Base-by-base conservation (phyloP, 2,888 invertebrate species). In the Melieria omissa region DNA sequence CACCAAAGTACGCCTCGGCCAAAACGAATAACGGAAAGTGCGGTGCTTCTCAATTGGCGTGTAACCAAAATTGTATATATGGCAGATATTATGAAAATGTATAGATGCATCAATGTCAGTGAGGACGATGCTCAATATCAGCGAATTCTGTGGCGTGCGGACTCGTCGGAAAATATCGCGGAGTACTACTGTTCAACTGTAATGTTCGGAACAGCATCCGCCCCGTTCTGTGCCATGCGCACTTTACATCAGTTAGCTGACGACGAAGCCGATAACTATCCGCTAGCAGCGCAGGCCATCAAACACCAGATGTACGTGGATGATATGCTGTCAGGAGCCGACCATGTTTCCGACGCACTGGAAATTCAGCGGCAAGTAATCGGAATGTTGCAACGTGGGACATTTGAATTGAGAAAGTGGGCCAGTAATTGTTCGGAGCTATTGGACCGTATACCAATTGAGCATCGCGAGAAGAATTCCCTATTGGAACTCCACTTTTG, bases 1-100 rank as follows among this genome's bases (percentile, higher is more conserved):
- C 45, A 70, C 77, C 92, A 75, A 54, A 57, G 62, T 73, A 73
- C 49, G 71, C 71, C 10, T 75, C 71, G 42, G 54, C 64, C 41
- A 64, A 70, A 70, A 67, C 77, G 92, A 68, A 64, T 1, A 71
- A 72, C 44, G 67, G 65, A 9, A 70, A 64, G 3, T 73, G 71
- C 60, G 6, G 71, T 74, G 6, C 60, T 74, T 44, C 65, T 47
- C 1, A 73, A 73, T 44, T 74, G 71, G 69, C 70, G 72, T 8
- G 8, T n/a, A 7, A 44, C 52, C 6, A 58, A 58, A 42, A 70
- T 63, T 61, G 70, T 58, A 0, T 74, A 69, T 60, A 69, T 16
- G 16, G 73, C 71, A 7, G 72, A 70, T 41, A 73, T 75, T 10
- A 63, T 63, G 45, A 71, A 76, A 65, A 76, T n/a, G n/a, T n/a